These are phyloP conservation scores for Balanococcus diminutus DNA, from an alignment of 2,888 invertebrate species.

Conservation along the genomic window DNA sequence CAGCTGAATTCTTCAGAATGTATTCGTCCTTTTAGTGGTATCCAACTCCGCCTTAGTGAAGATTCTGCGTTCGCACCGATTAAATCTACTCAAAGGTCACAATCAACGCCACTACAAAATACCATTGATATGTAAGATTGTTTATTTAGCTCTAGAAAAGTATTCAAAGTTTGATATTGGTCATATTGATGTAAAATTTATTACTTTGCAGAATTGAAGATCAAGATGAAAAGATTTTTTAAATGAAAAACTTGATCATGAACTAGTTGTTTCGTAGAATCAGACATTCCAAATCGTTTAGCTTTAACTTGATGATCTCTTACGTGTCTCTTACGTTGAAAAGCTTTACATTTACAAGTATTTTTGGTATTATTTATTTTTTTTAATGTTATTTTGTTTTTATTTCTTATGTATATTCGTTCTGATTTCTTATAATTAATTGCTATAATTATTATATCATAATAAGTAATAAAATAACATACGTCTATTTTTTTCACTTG, in stretches of 20 bases:
- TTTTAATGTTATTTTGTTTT: conserved; percentile 40
- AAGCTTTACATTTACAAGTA: conserved; percentile 35
- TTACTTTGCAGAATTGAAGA: conserved; percentile 38
- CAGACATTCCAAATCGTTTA: conserved; percentile 46
- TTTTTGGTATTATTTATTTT: conserved; percentile 27
- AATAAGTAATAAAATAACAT: background rate
- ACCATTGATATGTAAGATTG: conserved; percentile 31
- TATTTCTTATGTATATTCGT: background rate
- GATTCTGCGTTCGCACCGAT: conserved; percentile 51
- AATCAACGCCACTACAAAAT: conserved; percentile 45
- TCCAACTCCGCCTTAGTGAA: conserved; percentile 44
- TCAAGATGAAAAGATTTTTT: conserved; percentile 39
- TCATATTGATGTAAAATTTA: background rate
- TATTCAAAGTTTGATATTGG: background rate
- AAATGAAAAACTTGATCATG: background rate
- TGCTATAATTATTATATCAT: background rate
- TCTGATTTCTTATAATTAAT: background rate
- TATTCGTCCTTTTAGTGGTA: conserved; percentile 44
- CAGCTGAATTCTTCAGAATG: background rate
- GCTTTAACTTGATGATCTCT: conserved; percentile 54
- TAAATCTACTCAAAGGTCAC: conserved; percentile 42
- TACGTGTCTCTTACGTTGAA: conserved; percentile 45
- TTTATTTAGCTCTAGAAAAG: background rate
- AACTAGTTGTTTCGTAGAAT: conserved; percentile 39
- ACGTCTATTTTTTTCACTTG: background rate